A percentile compares a stretch with the other conserved stretches of the same genome.
These are phyloP conservation scores for Alloplasta piceator DNA, from an alignment of 2,888 invertebrate genomes.

Conservation along the genomic window DNA sequence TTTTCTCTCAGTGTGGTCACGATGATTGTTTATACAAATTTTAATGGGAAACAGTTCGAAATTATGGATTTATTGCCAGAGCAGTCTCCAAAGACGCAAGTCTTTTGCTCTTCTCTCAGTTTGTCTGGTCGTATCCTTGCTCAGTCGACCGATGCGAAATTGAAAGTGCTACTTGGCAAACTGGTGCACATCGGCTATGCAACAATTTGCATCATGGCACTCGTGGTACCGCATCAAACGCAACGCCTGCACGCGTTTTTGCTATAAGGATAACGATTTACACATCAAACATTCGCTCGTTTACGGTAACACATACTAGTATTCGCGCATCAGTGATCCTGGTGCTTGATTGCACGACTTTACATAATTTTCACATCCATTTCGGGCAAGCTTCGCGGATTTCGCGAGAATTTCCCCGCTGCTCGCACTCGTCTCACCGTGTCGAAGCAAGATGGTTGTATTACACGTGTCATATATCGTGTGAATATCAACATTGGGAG, in stretches of 20 bases:
- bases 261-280: background rate
- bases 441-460: constrained; percentile 33
- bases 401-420: constrained; percentile 29
- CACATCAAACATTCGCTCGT: constrained; percentile 12
- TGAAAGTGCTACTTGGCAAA: constrained; percentile 25
- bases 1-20: no score
- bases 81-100: background rate
- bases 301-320: background rate
- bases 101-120: background rate
- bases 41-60: no score
- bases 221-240: constrained; percentile 45
- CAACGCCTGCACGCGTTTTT: constrained; percentile 46
- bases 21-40: no score
- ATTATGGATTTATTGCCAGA: no score
- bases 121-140: constrained; percentile 17
- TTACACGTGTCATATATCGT: constrained; percentile 29
- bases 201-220: constrained; percentile 48
- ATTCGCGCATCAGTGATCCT: background rate
- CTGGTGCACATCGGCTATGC: constrained; percentile 11
- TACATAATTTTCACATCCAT: constrained; percentile 62
- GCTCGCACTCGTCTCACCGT: constrained; percentile 34
- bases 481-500: constrained; percentile 50
- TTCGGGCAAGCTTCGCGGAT: constrained; percentile 27
- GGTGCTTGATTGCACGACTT: constrained; percentile 26
- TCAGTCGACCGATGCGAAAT: background rate